These are phyloP conservation scores for Oncorhynchus mykiss DNA, from an alignment of 2,113 vertebrate species.

Conservation along the genomic window DNA sequence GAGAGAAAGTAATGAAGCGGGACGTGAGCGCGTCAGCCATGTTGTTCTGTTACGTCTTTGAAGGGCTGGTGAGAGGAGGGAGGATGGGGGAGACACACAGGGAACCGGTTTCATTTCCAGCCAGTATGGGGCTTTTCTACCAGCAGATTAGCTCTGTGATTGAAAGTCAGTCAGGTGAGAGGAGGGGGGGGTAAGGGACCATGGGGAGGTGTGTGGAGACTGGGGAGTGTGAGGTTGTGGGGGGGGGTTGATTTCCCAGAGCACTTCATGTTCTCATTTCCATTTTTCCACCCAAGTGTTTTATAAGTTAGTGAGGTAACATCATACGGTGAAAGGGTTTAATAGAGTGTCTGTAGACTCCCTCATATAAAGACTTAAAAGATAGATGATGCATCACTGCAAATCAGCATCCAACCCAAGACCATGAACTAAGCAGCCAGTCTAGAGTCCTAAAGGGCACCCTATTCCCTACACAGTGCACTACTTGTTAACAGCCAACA, in stretches of 20 bases:
- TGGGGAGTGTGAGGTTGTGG: too few relatives aligned
- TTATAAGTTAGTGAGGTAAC: conserved; percentile 16
- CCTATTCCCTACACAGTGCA: too few relatives aligned
- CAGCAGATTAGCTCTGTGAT: conserved; percentile 61
- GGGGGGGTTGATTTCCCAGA: conserved; percentile 41
- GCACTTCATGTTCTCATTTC: conserved; percentile 24
- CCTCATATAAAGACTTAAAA: background rate
- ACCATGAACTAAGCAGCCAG: too few relatives aligned
- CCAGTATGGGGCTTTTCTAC: conserved; percentile 43
- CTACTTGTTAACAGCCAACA: too few relatives aligned
- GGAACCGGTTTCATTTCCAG: conserved; percentile 60
- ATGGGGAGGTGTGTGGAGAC: background rate
- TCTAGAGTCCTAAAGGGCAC: too few relatives aligned
- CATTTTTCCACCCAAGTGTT: background rate
- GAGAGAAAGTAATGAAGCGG: too few relatives aligned
- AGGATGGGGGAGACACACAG: background rate
- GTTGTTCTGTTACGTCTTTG: too few relatives aligned
- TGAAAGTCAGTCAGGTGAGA: conserved; percentile 62
- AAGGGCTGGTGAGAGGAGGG: background rate
- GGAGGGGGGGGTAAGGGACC: conserved; percentile 31
- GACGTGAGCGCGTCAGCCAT: too few relatives aligned
- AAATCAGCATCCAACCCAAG: too few relatives aligned
- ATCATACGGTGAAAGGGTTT: conserved; percentile 31
- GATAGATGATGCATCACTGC: too few relatives aligned
- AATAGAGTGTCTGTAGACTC: conserved; percentile 1